Evolutionary conservation across 2,888 invertebrate genomes (phyloP).

Genomic region (Eupithecia vulgata): DNA sequence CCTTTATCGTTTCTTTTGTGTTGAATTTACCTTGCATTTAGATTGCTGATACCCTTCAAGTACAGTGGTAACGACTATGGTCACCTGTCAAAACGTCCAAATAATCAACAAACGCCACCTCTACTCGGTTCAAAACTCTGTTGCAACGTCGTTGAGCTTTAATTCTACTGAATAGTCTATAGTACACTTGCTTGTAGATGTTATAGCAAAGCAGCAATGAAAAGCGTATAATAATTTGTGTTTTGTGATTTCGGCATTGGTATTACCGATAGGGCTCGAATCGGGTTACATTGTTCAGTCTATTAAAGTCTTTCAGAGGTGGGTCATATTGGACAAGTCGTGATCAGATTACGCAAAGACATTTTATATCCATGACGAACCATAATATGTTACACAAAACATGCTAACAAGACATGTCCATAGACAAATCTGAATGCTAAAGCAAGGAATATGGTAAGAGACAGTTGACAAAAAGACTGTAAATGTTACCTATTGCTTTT

Average conservation of each 20-base stretch:
- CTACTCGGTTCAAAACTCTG: constrained; percentile 42
- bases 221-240: constrained; percentile 22
- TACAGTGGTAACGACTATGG: constrained; percentile 82
- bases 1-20: constrained; percentile 80
- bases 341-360: constrained; percentile 72
- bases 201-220: constrained; percentile 48
- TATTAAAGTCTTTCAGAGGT: constrained; percentile 79
- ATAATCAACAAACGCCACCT: constrained; percentile 72
- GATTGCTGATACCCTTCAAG: constrained; percentile 81
- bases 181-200: neutral
- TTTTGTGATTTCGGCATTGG: constrained; percentile 44
- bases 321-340: constrained; percentile 73
- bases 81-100: constrained; percentile 84
- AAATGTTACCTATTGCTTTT: neutral
- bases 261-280: constrained; percentile 59
- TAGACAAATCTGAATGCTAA: constrained; percentile 10
- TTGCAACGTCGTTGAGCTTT: constrained; percentile 35
- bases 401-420: constrained; percentile 54
- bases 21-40: constrained; percentile 83
- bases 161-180: constrained; percentile 41
- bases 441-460: neutral
- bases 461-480: neutral
- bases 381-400: constrained; percentile 59
- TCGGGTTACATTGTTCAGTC: constrained; percentile 75
- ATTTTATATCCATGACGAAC: constrained; percentile 56